These are phyloP conservation scores for Dryococelus australis DNA, from an alignment of 2,888 invertebrate species.

Conservation along the genomic window DNA sequence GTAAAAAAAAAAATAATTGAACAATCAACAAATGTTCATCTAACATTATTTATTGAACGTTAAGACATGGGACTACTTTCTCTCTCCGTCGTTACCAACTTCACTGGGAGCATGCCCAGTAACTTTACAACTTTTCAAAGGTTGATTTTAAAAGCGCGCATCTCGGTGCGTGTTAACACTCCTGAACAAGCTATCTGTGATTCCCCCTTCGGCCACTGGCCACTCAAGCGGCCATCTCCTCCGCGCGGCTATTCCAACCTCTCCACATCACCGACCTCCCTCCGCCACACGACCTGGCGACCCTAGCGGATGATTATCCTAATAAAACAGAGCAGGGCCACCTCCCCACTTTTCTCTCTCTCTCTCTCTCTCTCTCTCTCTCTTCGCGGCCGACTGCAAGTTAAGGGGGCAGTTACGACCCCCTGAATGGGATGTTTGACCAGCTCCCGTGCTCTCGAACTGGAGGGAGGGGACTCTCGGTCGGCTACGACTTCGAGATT, in stretches of 20 bases:
- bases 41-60: too few species aligned
- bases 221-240: neutral
- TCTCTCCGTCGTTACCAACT: too few species aligned
- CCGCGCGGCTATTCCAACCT: neutral
- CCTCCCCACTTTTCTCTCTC: neutral
- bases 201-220: neutral
- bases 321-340: constrained; percentile 28
- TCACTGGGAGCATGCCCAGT: too few species aligned
- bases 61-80: too few species aligned
- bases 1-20: too few species aligned
- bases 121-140: too few species aligned
- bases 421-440: constrained; percentile 19
- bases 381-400: neutral
- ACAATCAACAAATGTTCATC: too few species aligned
- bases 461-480: neutral
- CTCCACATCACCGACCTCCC: neutral
- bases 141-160: neutral
- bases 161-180: neutral
- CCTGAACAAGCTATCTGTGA: neutral
- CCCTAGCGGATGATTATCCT: constrained; percentile 32
- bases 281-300: neutral
- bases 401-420: constrained; percentile 25
- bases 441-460: neutral
- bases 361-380: neutral
- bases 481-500: neutral